These are phyloP conservation scores for Atractosteus spatula DNA, from an alignment of 2,113 vertebrate genomes.

Conservation along the genomic window DNA sequence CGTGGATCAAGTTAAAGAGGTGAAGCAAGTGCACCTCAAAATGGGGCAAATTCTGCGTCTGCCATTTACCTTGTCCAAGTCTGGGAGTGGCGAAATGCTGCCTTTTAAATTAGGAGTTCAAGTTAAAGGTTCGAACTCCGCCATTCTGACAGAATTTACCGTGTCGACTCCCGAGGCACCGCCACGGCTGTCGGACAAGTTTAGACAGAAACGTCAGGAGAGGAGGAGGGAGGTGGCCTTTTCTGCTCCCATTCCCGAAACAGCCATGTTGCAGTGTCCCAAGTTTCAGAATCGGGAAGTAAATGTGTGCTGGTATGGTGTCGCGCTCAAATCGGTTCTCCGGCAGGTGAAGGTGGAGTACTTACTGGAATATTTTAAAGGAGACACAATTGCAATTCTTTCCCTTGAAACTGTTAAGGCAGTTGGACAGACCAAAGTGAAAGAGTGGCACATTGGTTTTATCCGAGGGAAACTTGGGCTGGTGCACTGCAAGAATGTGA, in stretches of 20 bases:
- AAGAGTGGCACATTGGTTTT: constrained; percentile 93
- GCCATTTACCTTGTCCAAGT: constrained; percentile 47
- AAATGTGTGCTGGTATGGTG: constrained; percentile 73
- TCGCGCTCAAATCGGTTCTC: constrained; percentile 84
- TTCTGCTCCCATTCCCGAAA: constrained; percentile 61
- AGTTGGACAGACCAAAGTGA: constrained; percentile 86
- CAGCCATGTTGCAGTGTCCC: constrained; percentile 61
- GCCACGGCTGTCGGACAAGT: constrained; percentile 70
- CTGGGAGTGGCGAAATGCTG: constrained; percentile 45
- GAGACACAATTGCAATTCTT: constrained; percentile 87
- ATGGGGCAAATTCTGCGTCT: constrained; percentile 50
- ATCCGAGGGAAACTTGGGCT: constrained; percentile 83
- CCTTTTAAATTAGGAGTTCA: constrained; percentile 73
- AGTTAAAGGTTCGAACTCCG: constrained; percentile 57
- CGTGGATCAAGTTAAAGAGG: constrained; percentile 49
- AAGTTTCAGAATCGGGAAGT: constrained; percentile 76
- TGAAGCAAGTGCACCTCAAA: constrained; percentile 60
- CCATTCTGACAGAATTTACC: constrained; percentile 64
- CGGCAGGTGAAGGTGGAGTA: constrained; percentile 86
- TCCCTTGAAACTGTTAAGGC: constrained; percentile 82
- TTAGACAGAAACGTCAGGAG: constrained; percentile 48
- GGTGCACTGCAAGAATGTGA: constrained; percentile 89
- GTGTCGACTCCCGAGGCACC: constrained; percentile 76
- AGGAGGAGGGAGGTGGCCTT: constrained; percentile 56
- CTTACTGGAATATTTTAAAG: constrained; percentile 94